These are phyloP conservation scores for Anguilla rostrata DNA, from an alignment of 2,113 vertebrate genomes.

Conservation along the genomic window DNA sequence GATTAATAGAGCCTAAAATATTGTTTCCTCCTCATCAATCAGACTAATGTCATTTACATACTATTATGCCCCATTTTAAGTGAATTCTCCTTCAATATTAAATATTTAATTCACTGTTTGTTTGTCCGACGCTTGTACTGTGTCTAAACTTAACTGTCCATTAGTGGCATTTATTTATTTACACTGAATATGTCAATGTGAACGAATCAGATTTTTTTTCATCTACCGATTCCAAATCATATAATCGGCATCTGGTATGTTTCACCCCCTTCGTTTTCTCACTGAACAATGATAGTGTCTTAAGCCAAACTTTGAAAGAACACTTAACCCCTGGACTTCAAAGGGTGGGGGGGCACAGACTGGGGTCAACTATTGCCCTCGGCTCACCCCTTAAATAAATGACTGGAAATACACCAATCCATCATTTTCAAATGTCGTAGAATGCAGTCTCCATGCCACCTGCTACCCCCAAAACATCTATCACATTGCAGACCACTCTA, in stretches of 20 bases:
- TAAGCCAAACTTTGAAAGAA: neutral
- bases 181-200: neutral
- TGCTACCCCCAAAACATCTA: neutral
- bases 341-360: neutral
- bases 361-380: conserved; percentile 3
- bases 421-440: neutral
- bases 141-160: neutral
- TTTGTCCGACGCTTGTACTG: neutral
- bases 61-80: neutral
- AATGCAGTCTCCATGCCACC: neutral
- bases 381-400: conserved; percentile 1
- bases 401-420: neutral
- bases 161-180: neutral
- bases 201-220: neutral
- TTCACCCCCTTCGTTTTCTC: neutral
- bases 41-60: neutral
- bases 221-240: neutral
- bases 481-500: neutral
- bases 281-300: neutral
- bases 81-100: neutral
- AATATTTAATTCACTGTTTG: neutral
- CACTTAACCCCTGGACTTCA: conserved; percentile 13
- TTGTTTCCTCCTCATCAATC: neutral
- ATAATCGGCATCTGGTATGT: neutral
- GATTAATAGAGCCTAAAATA: neutral